Evolutionary conservation across 2,113 vertebrate genomes (phyloP), one percentile per base, ranked within the genome.

Genomic region (Cryptomyrus ogoouensis): DNA sequence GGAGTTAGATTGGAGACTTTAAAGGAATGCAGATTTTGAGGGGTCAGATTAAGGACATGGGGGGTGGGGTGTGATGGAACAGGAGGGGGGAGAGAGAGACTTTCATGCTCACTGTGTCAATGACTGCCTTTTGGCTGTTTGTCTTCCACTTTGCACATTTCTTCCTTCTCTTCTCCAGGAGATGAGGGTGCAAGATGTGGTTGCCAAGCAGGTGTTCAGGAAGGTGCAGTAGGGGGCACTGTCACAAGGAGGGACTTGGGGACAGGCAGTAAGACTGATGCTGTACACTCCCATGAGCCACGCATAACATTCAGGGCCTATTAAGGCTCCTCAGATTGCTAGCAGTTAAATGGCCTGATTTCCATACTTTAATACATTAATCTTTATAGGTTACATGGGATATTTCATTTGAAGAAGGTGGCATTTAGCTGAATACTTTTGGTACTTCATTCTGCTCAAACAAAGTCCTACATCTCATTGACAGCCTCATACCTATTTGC

Each of bases 131-230:
- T 5, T 77, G 49, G 89, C 90, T 91, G 53, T 90, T 87, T 92
- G 90, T 87, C 90, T 50, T 49, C 53, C 5, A 91, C 10, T 35
- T 4, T 27, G 8, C 17, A n/a, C 80, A 47, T 39, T 42, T 13
- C n/a, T n/a, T 74, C 46, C 91, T 53, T 92, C 27, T 9, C 56
- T 83, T 83, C 5, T 47, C 7, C 94, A 98, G 98, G 97, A 97
- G 92, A 94, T 98, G 96, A 97, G 97, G 3, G 97, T 96, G 1
- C 92, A 96, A 92, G 96, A 94, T 0, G 95, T 96, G 0, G 94
- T 97, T 56, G 97, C 97, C 35, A 95, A 96, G 92, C 97, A 98
- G 93, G 95, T 98, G 91, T 99, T 98, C 95, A 96, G 96, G 94
- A 99, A 97, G 91, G 95, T 95, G 83, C 94, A 95, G 19, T 97